Evolutionary conservation across 2,113 vertebrate species (phyloP).

Genomic region (Thalassarche chlororhynchos): DNA sequence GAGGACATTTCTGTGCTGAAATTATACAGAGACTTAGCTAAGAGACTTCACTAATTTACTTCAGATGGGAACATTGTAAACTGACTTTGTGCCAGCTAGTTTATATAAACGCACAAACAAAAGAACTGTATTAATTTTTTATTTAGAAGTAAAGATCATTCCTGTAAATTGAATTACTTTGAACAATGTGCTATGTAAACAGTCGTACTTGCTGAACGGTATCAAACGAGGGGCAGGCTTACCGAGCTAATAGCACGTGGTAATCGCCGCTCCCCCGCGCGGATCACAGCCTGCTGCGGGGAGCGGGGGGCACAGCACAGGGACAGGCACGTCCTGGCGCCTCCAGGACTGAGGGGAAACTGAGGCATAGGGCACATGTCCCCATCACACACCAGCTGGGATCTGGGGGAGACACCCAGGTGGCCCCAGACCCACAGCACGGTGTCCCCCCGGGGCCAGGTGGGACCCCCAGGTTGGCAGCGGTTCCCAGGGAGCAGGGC

Average conservation of each 20-base stretch:
- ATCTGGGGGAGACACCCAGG: neutral
- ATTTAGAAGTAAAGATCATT: slow-evolving; percentile 67
- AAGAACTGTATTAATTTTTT: slow-evolving; percentile 67
- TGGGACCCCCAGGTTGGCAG: rapidly evolving
- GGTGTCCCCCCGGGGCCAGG: rapidly evolving
- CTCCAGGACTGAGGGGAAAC: neutral
- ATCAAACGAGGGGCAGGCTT: neutral
- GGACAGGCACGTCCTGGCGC: rapidly evolving
- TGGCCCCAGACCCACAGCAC: neutral
- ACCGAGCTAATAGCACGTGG: slow-evolving; percentile 25
- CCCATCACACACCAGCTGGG: neutral
- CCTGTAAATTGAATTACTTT: slow-evolving; percentile 67
- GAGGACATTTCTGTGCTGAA: slow-evolving; percentile 56
- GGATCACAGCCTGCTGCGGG: neutral
- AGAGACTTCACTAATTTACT: slow-evolving; percentile 65
- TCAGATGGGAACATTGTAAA: slow-evolving; percentile 62
- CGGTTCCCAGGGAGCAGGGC: rapidly evolving
- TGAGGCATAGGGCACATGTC: neutral
- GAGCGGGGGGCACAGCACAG: neutral
- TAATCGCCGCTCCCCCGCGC: neutral
- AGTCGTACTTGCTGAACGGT: neutral
- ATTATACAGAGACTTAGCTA: slow-evolving; percentile 69
- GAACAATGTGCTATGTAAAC: slow-evolving; percentile 68
- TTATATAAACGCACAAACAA: slow-evolving; percentile 66
- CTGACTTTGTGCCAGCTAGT: slow-evolving; percentile 55